Evolutionary conservation across 2,113 vertebrate species (phyloP), one percentile per base, ranked within the genome.

Genomic region (Dasypus novemcinctus): DNA sequence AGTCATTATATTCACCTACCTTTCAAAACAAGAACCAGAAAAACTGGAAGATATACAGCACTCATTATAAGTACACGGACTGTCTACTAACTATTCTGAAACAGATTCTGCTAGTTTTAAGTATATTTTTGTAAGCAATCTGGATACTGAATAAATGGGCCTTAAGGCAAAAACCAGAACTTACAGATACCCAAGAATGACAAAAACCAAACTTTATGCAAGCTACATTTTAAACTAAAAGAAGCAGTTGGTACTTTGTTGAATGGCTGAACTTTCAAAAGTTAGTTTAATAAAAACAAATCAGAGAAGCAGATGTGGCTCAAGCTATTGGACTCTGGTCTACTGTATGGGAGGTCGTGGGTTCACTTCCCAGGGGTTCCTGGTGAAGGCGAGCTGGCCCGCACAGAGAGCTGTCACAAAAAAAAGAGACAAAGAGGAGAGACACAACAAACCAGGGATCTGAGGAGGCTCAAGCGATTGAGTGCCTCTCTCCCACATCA

Each of bases 21-120:
- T 41, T 78, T 76, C 86, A 95, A 95, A 96, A 88, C 38, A 94
- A 61, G 25, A 41, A 4, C 81, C 76, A 61, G 71, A 76, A 33
- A 15, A 88, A 78, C 2, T 29, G 23, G 68, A 76, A 80, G n/a
- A 78, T 38, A 52, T 94, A 75, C 41, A 25, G 1, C 7, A 27
- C 54, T 41, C 36, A 52, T 41, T 21, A 14, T 36, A 63, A 82
- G 29, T 20, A 52, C 12, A 71, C 68, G 41, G 7, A 69, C 7
- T 57, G 69, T 64, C 64, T 49, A 74, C 57, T 79, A 64, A 64
- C 66, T 66, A 80, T 43, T 92, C 57, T 63, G 15, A 69, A 94
- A 33, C 23, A 15, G 3, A 66, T n/a, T 69, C 74, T 64, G 17
- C 18, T 64, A 82, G 20, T 75, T 90, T 84, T 49, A 95, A 87